A percentile compares a stretch with the other conserved stretches of the same genome.
phyloP scores from a whole-genome alignment of 2,113 vertebrate species.

The Osmerus eperlanus region DNA sequence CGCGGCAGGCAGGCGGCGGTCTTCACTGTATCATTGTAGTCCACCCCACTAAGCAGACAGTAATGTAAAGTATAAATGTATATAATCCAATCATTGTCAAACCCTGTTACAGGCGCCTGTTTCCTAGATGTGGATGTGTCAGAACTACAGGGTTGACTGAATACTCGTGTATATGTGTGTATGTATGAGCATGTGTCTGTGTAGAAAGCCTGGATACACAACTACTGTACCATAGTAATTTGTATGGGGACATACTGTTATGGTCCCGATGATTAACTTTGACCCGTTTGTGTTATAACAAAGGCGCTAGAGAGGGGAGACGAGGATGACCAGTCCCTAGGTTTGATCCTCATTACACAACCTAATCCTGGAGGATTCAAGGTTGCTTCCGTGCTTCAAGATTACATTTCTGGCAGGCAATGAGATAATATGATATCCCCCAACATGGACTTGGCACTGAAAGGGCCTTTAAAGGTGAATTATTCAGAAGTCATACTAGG shows the following conservation, averaged over 20 bases:
- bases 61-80: background rate
- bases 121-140: slow-evolving; percentile 5
- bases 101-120: slow-evolving; percentile 9
- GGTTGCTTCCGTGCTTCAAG: slow-evolving; percentile 28
- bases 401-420: slow-evolving; percentile 35
- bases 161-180: background rate
- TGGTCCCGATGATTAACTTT: too few species aligned
- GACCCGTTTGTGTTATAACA: slow-evolving; percentile 28
- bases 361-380: slow-evolving; percentile 50
- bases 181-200: slow-evolving; percentile 15
- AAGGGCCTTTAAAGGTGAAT: too few species aligned
- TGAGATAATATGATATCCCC: slow-evolving; percentile 16
- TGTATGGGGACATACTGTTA: too few species aligned
- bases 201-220: background rate
- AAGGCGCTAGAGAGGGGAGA: slow-evolving; percentile 31
- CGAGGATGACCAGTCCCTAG: slow-evolving; percentile 35
- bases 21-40: slow-evolving; percentile 29
- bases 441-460: too few species aligned
- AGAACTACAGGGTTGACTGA: background rate
- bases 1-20: slow-evolving; percentile 13
- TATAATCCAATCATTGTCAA: background rate
- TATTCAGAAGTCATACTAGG: too few species aligned
- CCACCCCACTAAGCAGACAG: slow-evolving; percentile 42
- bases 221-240: too few species aligned
- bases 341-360: slow-evolving; percentile 59